phyloP scores from a whole-genome alignment of 2,113 vertebrate species.

The Ictalurus furcatus region DNA sequence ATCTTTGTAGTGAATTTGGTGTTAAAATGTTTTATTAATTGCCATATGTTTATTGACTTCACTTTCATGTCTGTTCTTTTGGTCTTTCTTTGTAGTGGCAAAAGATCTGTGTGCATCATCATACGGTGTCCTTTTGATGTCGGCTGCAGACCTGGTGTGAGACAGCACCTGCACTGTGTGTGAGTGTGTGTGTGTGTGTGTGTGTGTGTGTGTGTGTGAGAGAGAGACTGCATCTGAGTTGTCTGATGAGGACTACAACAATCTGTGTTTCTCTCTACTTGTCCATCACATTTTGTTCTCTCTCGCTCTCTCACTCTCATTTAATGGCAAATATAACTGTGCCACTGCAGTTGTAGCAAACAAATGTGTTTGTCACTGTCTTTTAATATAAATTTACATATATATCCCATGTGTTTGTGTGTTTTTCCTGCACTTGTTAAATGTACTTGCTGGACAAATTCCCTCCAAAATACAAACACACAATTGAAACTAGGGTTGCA shows the following conservation, averaged over 20 bases:
- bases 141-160: conserved; percentile 85
- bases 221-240: neutral
- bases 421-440: neutral
- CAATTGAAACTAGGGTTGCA: no score
- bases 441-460: no score
- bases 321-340: neutral
- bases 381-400: neutral
- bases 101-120: conserved; percentile 97
- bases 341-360: neutral
- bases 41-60: conserved; percentile 99
- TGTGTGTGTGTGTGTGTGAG: conserved; percentile 44
- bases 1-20: conserved; percentile 95
- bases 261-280: neutral
- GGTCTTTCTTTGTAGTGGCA: conserved; percentile 99
- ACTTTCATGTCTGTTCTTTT: conserved; percentile 99
- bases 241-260: neutral
- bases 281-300: neutral
- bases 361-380: conserved; percentile 14
- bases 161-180: conserved; percentile 80
- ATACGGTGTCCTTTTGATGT: conserved; percentile 99
- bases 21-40: conserved; percentile 98
- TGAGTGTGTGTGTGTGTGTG: conserved; percentile 46
- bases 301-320: neutral
- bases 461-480: no score
- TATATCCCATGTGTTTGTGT: neutral